Percentiles rank a stretch among this genome's conserved stretches.
Evolutionary conservation across 2,113 vertebrate species (phyloP).

Genomic region (Ptychochromis oligacanthus): DNA sequence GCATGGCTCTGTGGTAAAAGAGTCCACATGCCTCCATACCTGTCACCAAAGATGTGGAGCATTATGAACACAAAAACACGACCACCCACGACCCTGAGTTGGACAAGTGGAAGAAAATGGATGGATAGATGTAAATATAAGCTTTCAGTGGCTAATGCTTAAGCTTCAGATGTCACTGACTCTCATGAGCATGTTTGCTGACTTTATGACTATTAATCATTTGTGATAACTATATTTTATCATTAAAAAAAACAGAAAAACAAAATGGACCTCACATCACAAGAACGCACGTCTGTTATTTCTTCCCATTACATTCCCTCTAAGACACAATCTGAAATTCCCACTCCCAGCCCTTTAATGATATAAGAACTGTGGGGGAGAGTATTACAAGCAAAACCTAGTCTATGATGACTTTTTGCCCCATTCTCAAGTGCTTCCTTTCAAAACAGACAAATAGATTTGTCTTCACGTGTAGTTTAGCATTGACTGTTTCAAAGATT

Average conservation of each 20-base stretch:
- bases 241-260: neutral
- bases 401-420: neutral
- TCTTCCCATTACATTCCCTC: neutral
- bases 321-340: neutral
- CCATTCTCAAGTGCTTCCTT: neutral
- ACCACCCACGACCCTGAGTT: neutral
- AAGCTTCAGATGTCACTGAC: neutral
- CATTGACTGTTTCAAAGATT: neutral
- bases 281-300: neutral
- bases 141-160: neutral
- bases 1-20: neutral
- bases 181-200: neutral
- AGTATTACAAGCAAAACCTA: neutral
- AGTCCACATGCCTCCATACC: neutral
- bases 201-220: neutral
- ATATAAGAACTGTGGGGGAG: neutral
- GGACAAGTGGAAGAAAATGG: neutral
- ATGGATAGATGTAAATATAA: neutral
- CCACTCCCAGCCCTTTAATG: neutral
- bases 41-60: neutral
- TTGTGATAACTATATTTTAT: neutral
- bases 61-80: neutral
- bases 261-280: rapidly evolving
- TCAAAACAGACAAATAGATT: neutral
- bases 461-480: neutral